Evolutionary conservation across 2,888 invertebrate genomes (phyloP).

Genomic region (Erynnis tages): DNA sequence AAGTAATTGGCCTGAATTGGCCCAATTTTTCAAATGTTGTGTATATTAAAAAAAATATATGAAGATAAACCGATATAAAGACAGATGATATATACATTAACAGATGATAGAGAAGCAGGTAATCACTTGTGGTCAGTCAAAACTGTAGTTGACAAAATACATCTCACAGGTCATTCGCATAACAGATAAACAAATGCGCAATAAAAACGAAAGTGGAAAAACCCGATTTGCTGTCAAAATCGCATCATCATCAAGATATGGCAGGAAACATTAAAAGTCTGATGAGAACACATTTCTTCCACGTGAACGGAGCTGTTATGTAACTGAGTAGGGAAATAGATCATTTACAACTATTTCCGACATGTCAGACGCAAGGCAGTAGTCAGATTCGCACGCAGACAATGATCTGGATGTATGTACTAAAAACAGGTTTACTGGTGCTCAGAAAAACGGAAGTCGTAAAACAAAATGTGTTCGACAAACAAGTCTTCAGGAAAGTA

Average conservation of each 20-base stretch:
- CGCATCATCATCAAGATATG: conserved; percentile 30
- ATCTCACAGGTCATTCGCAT: background rate
- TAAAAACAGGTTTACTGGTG: conserved; percentile 14
- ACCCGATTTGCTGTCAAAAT: conserved; percentile 33
- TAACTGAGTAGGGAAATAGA: conserved; percentile 33
- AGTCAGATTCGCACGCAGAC: conserved; percentile 15
- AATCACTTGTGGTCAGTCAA: conserved; percentile 19
- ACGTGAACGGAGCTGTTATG: conserved; percentile 31
- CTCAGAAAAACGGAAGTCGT: conserved; percentile 15
- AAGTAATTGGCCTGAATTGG: too few species aligned
- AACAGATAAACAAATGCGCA: conserved; percentile 4
- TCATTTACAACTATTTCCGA: conserved; percentile 29
- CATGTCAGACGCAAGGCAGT: background rate
- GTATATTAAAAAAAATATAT: too few species aligned
- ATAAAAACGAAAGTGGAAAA: conserved; percentile 41
- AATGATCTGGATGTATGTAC: conserved; percentile 18
- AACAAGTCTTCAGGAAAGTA: conserved; percentile 3
- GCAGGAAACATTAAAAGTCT: conserved; percentile 33
- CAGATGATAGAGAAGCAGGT: too few species aligned
- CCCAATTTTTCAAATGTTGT: too few species aligned
- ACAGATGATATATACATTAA: too few species aligned
- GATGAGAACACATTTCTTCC: conserved; percentile 27
- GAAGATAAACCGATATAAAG: too few species aligned
- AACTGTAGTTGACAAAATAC: background rate
- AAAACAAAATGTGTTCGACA: conserved; percentile 6